Percentiles rank a stretch among this genome's conserved stretches.
phyloP scores from a whole-genome alignment of 2,113 vertebrate species.

The Colossoma macropomum region DNA sequence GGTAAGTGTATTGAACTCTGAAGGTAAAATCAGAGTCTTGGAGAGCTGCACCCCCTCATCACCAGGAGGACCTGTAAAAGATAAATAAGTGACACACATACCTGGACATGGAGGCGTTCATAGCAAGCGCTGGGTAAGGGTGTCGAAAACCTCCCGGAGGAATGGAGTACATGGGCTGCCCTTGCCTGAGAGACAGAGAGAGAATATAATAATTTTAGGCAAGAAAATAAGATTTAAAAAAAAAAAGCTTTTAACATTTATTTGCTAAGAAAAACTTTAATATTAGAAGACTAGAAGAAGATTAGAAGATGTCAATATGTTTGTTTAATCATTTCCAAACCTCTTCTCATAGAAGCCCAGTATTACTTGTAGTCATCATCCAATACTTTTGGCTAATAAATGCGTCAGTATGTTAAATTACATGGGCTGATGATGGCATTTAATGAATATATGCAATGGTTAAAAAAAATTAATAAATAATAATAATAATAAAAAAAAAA shows the following conservation, averaged over 20 bases:
- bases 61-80: background rate
- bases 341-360: too few species aligned
- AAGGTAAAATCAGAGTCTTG: background rate
- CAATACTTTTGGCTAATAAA: too few species aligned
- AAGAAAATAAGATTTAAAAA: background rate
- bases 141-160: conserved; percentile 86
- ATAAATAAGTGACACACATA: conserved; percentile 64
- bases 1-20: conserved; percentile 59
- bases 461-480: too few species aligned
- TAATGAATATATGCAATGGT: conserved; percentile 61
- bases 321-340: too few species aligned
- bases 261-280: too few species aligned
- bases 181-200: conserved; percentile 79
- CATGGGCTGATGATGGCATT: too few species aligned
- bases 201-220: too few species aligned
- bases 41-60: background rate
- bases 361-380: too few species aligned
- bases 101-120: conserved; percentile 96
- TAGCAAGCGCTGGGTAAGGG: conserved; percentile 88
- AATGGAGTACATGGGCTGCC: conserved; percentile 90
- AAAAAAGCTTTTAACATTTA: too few species aligned
- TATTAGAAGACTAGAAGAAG: background rate
- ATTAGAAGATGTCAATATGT: too few species aligned
- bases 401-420: too few species aligned
- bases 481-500: too few species aligned